These are phyloP conservation scores for Grus americana DNA, from an alignment of 2,113 vertebrate species.

Conservation along the genomic window DNA sequence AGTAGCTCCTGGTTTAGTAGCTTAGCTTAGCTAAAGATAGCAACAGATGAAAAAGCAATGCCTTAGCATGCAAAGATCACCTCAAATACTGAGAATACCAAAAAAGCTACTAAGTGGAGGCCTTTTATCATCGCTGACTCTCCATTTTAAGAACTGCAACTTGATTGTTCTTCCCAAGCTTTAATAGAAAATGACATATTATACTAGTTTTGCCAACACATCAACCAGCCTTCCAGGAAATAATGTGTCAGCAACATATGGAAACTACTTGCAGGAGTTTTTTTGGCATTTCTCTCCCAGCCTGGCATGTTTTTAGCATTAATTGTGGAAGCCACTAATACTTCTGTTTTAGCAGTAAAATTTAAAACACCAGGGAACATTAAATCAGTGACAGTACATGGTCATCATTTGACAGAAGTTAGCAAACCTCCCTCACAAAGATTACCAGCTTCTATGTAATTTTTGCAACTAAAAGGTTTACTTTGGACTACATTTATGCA, in stretches of 20 bases:
- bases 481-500: neutral
- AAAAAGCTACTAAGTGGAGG: neutral
- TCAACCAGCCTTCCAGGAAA: constrained; percentile 21
- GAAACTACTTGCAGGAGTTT: neutral
- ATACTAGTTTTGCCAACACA: neutral
- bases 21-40: neutral
- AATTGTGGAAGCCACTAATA: constrained; percentile 5
- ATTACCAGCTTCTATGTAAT: neutral
- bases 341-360: neutral
- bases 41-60: neutral
- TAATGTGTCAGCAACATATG: neutral
- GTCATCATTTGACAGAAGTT: neutral
- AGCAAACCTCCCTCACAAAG: neutral
- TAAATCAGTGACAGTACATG: neutral
- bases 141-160: neutral
- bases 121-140: neutral
- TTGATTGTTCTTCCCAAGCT: neutral
- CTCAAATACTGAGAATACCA: neutral
- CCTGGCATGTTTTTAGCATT: neutral
- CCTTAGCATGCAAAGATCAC: neutral
- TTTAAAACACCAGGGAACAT: neutral
- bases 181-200: neutral
- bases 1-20: neutral
- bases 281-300: neutral
- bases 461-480: neutral